Base-by-base conservation (phyloP, 1,140 invertebrate genomes). In the Lordiphosa stackelbergi region DNA sequence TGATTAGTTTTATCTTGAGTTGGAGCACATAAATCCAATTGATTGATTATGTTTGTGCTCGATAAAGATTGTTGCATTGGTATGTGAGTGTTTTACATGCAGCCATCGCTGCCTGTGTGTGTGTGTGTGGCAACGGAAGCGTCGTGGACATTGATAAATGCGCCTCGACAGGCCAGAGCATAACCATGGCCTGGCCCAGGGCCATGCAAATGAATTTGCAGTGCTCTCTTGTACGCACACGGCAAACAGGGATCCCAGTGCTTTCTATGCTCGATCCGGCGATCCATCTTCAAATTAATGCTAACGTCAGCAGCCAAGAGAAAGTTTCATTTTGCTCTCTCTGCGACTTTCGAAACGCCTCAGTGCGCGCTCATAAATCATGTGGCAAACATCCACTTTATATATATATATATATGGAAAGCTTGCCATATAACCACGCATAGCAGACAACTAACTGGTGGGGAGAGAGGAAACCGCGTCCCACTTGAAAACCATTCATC, bases 1-100 rank as follows among this genome's bases (percentile, higher is more conserved):
- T 85, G 84, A 85, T 85, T 85, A 84, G 84, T 84, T 86, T 85
- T 85, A 85, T 85, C 84, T 85, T 68, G 69, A 84, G 84, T 84
- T 81, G 72, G 72, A 73, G 64, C 74, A 75, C 84, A 86, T 85
- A 85, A 85, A 85, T 85, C 84, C 85, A 68, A 85, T 85, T 85
- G 84, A 85, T 85, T 85, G 84, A 85, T 85, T 86, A 85, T 84
- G 73, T 73, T 78, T 69, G 66, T 69, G 77, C 78, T 77, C 77
- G 77, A 83, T 83, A 83, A 77, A 83, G 77, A 83, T 83, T 69
- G 55, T 62, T 73, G 77, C 75, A 81, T 57, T 81, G 70, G 70
- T 79, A 66, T 81, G 71, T 58, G 66, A 68, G 28, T 31, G 35
- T 61, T 78, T 69, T 79, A 70, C 73, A 73, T 79, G 74, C 73